Conservation (phyloP, 1,140 invertebrate species). For the Tenebrio molitor region DNA sequence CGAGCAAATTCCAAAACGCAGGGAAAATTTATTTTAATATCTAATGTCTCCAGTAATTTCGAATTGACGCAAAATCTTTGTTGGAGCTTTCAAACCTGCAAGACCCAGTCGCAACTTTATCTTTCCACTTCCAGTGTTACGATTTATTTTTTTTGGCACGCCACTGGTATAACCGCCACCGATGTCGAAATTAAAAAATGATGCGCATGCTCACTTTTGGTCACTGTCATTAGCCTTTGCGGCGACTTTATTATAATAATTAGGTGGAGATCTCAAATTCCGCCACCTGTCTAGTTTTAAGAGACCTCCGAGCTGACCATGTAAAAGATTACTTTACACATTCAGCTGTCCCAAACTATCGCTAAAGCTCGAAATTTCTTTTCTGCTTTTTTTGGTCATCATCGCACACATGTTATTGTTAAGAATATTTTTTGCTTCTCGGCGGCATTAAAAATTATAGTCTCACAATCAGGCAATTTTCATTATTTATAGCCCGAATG, state of each 20-base stretch:
- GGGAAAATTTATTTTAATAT: no score
- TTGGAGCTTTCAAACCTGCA: no score
- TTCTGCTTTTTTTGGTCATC: slow-evolving; percentile 4
- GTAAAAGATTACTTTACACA: slow-evolving; percentile 44
- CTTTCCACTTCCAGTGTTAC: no score
- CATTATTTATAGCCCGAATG: background rate
- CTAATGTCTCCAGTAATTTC: no score
- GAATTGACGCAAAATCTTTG: no score
- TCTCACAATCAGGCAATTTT: background rate
- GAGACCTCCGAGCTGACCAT: slow-evolving; percentile 2
- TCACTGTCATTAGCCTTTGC: slow-evolving; percentile 29
- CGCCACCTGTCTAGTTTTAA: slow-evolving; percentile 41
- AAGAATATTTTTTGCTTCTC: slow-evolving; percentile 2
- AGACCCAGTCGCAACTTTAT: no score
- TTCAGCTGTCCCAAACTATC: slow-evolving; percentile 41
- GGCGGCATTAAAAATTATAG: slow-evolving; percentile 20
- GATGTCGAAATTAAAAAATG: slow-evolving; percentile 3
- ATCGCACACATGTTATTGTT: slow-evolving; percentile 10
- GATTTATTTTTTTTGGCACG: no score
- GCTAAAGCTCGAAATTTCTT: slow-evolving; percentile 4
- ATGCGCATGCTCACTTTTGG: slow-evolving; percentile 30
- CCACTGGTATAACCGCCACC: no score
- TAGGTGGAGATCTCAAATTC: slow-evolving; percentile 41
- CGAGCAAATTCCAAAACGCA: no score
- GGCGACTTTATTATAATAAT: slow-evolving; percentile 46